These are phyloP conservation scores for Sicus ferrugineus DNA, from an alignment of 2,888 invertebrate species.

Conservation along the genomic window DNA sequence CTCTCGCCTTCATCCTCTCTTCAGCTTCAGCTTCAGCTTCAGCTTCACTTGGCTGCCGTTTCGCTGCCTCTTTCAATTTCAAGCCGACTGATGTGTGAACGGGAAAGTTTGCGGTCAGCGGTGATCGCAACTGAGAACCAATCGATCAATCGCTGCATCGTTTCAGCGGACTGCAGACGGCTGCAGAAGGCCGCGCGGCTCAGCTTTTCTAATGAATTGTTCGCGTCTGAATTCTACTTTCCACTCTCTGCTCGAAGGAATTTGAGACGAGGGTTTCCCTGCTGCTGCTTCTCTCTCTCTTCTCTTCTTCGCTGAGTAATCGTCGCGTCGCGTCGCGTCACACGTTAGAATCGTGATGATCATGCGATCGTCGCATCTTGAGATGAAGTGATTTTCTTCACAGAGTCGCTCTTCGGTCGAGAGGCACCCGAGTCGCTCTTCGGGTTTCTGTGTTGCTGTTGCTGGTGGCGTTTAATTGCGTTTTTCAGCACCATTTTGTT, in stretches of 20 bases:
- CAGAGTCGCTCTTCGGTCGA: background rate
- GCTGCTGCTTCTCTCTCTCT: too few species aligned
- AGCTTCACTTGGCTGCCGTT: background rate
- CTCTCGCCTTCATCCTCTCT: background rate
- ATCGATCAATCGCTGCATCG: conserved; percentile 28
- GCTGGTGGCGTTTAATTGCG: background rate
- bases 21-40: background rate
- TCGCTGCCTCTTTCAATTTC: conserved; percentile 26
- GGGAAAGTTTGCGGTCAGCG: conserved; percentile 34
- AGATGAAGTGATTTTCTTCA: too few species aligned
- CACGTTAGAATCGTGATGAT: background rate
- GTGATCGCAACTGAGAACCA: conserved; percentile 31
- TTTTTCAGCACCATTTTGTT: too few species aligned
- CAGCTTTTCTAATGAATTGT: background rate
- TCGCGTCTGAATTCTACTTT: conserved; percentile 8
- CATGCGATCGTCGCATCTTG: background rate
- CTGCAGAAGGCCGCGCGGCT: background rate
- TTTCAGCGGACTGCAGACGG: conserved; percentile 1
- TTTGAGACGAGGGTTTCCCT: too few species aligned
- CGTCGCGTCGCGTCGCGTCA: background rate
- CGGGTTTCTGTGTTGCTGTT: background rate
- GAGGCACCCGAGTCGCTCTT: background rate
- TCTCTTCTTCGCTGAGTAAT: background rate
- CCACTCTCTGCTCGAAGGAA: conserved; percentile 3
- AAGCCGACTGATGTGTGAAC: conserved; percentile 27